These are phyloP conservation scores for Bimastos eiseni DNA, from an alignment of 2,888 invertebrate genomes.

Conservation along the genomic window DNA sequence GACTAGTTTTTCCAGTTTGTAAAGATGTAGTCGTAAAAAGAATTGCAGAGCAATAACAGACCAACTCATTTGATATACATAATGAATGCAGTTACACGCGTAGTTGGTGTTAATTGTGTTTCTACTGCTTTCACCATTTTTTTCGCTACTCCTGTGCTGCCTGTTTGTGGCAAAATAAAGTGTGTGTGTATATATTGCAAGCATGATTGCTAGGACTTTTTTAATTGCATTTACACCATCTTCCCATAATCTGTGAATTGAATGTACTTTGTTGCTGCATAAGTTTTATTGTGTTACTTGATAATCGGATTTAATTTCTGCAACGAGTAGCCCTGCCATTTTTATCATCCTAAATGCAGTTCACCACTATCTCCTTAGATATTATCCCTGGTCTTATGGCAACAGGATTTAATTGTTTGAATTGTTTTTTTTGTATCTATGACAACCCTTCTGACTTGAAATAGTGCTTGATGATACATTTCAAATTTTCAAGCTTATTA, in stretches of 20 bases:
- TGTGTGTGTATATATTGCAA: no score
- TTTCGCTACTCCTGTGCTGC: no score
- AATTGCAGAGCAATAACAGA: slow-evolving; percentile 1
- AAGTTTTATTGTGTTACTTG: neutral
- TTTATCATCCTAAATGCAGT: no score
- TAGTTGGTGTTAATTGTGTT: neutral
- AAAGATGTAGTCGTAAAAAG: neutral
- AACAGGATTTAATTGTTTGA: no score
- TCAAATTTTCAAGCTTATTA: no score
- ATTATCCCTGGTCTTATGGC: no score
- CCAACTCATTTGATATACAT: neutral
- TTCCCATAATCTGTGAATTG: neutral
- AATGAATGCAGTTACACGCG: neutral
- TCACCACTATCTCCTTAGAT: no score
- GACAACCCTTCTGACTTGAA: no score
- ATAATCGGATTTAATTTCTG: neutral
- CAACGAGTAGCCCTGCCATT: no score
- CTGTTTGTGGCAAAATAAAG: no score
- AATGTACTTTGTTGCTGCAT: neutral
- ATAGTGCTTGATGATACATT: no score
- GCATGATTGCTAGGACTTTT: neutral
- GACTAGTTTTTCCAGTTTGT: neutral
- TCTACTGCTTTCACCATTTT: slow-evolving; percentile 8
- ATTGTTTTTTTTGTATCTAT: no score
- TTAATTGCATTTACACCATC: neutral